A percentile compares a stretch with the other conserved stretches of the same genome.
These are phyloP conservation scores for Ctena decussata DNA, from an alignment of 2,888 invertebrate genomes.

Conservation along the genomic window DNA sequence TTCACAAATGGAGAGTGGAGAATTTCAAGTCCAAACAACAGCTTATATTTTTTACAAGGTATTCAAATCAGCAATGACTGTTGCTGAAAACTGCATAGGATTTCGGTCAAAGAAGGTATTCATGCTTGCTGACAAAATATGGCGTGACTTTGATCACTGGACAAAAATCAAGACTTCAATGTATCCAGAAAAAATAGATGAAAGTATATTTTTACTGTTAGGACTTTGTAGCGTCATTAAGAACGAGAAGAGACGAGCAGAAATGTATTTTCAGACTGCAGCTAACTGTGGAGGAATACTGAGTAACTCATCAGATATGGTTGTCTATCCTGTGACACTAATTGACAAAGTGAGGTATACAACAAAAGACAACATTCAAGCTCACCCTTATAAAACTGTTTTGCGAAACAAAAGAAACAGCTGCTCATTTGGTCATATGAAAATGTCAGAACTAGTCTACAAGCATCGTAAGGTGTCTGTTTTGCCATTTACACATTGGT, in stretches of 20 bases:
- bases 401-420: not conserved
- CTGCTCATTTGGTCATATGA: not conserved
- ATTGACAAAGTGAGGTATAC: not conserved
- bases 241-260: not conserved
- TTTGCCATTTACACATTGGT: not conserved
- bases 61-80: not conserved
- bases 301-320: not conserved
- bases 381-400: not conserved
- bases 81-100: not conserved
- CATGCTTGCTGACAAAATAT: not conserved
- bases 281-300: not conserved
- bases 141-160: not conserved
- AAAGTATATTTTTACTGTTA: not conserved
- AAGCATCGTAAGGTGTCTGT: not conserved
- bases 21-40: slow-evolving; percentile 9
- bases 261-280: not conserved
- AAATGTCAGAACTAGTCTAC: not conserved
- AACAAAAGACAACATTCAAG: not conserved
- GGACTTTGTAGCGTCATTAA: not conserved
- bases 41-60: slow-evolving; percentile 15
- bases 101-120: not conserved
- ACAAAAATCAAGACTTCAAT: not conserved
- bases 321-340: not conserved
- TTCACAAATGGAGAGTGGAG: not conserved
- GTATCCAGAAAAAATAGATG: not conserved